Base-by-base conservation (phyloP, 2,797 vertebrate species). In the Fratercula arctica region DNA sequence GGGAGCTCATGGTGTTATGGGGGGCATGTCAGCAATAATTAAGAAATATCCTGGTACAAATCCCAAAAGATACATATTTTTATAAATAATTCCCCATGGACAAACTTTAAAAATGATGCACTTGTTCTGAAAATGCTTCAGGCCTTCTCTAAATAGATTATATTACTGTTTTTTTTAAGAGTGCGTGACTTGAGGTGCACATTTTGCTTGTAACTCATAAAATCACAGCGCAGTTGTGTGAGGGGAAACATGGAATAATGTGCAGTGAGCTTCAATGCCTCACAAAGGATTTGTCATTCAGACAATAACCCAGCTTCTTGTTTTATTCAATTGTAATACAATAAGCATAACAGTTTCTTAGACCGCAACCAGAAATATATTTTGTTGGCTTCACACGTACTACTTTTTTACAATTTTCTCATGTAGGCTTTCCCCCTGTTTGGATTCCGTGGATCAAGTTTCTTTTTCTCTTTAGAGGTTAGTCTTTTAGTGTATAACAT, bases 21-120 rank as follows among this genome's bases (percentile, higher is more conserved):
- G 85, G 87, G 92, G 96, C 96, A 96, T 97, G 96, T 93, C 96
- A 97, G 90, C 84, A 96, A 95, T 97, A 97, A 98, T 97, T 97
- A 98, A 97, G 90, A 97, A 66, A 93, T 95, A 97, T 96, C 94
- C 94, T 96, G 50, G 79, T 89, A 95, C 90, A 91, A 91, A 89
- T 96, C 95, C 96, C 89, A 81, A 95, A 93, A 95, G 83, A 96
- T 92, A 96, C 68, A 63, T 95, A 84, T 93, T 96, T 98, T 97
- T 95, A 87, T 87, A 96, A 95, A 81, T 95, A 96, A 96, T 93
- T 97, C 95, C 88, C 93, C 67, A 61, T 82, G 87, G 96, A 97
- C 96, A 96, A 96, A 69, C 46, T 79, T 89, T 72, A 0, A 70
- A 97, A 97, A 96, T 97, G 35, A 96, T 92, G 57, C 75, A 94